Evolutionary conservation across 1,140 invertebrate species (phyloP).

Genomic region (Plectus sambesii): DNA sequence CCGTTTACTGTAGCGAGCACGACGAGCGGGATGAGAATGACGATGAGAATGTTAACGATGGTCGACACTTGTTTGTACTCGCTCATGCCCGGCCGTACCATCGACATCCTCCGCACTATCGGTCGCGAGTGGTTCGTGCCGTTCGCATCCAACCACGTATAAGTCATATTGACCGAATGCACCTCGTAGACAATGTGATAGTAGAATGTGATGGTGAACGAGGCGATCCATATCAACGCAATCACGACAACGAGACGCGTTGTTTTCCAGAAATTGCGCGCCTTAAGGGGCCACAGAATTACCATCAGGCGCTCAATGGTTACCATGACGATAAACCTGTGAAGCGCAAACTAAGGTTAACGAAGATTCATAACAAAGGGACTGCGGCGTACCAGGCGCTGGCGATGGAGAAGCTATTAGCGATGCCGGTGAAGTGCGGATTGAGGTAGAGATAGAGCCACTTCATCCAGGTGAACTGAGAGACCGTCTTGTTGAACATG

Average conservation of each 20-base stretch:
- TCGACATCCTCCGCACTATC: too few relatives aligned
- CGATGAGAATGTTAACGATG: slow-evolving; percentile 22
- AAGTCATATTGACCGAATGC: too few relatives aligned
- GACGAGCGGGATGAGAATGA: slow-evolving; percentile 25
- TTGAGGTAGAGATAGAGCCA: slow-evolving; percentile 26
- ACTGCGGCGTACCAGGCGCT: slow-evolving; percentile 29
- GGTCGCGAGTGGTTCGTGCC: too few relatives aligned
- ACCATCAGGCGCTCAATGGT: slow-evolving; percentile 37
- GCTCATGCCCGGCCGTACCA: too few relatives aligned
- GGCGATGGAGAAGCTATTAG: slow-evolving; percentile 34
- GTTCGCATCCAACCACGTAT: too few relatives aligned
- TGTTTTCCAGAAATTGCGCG: slow-evolving; percentile 30
- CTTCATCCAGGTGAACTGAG: slow-evolving; percentile 21
- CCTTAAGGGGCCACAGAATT: slow-evolving; percentile 36
- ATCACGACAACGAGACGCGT: slow-evolving; percentile 22
- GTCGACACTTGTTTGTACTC: too few relatives aligned
- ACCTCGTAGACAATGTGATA: slow-evolving; percentile 34
- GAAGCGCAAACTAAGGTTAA: slow-evolving; percentile 8
- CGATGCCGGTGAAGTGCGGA: slow-evolving; percentile 30
- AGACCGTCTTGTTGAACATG: slow-evolving; percentile 33
- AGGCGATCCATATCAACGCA: slow-evolving; percentile 21
- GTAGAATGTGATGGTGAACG: slow-evolving; percentile 30
- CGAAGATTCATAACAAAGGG: slow-evolving; percentile 8
- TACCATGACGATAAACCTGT: slow-evolving; percentile 32
- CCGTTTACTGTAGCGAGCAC: slow-evolving; percentile 35